A percentile compares a stretch with the other conserved stretches of the same genome.
phyloP scores from a whole-genome alignment of 2,888 invertebrate genomes.

The Zeuzera pyrina region DNA sequence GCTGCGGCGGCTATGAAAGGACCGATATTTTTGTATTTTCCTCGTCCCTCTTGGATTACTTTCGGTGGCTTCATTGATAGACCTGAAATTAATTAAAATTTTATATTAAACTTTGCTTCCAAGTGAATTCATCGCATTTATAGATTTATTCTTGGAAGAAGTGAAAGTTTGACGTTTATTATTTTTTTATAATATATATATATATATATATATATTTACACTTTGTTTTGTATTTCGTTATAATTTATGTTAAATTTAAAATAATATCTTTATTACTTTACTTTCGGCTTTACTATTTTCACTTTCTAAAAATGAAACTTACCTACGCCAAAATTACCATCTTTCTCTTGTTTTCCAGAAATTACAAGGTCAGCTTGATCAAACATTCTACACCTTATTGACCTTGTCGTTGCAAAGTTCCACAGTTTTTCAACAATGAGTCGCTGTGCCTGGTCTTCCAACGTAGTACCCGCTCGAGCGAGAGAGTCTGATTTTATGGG shows the following conservation, averaged over 20 bases:
- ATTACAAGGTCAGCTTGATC: constrained; percentile 86
- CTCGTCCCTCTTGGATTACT: constrained; percentile 76
- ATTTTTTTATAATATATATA: no score
- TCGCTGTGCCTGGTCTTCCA: constrained; percentile 75
- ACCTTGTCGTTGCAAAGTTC: constrained; percentile 82
- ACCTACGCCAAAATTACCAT: constrained; percentile 79
- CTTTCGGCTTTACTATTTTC: not conserved
- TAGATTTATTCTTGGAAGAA: no score
- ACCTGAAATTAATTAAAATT: constrained; percentile 51
- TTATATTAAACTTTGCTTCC: not conserved
- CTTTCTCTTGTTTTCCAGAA: constrained; percentile 78
- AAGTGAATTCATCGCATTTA: no score
- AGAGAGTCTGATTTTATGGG: constrained; percentile 73
- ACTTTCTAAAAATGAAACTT: no score
- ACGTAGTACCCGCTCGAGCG: constrained; percentile 69
- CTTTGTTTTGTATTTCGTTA: no score
- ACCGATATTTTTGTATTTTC: constrained; percentile 81
- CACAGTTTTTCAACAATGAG: constrained; percentile 83
- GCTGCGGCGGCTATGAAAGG: constrained; percentile 82
- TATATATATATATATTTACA: no score
- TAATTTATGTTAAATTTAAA: no score
- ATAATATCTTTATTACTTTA: no score
- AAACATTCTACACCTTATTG: constrained; percentile 83
- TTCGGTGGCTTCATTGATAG: constrained; percentile 78
- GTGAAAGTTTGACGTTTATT: no score